These are phyloP conservation scores for Bolborhynchus lineola DNA, from an alignment of 2,113 vertebrate genomes.

Conservation along the genomic window DNA sequence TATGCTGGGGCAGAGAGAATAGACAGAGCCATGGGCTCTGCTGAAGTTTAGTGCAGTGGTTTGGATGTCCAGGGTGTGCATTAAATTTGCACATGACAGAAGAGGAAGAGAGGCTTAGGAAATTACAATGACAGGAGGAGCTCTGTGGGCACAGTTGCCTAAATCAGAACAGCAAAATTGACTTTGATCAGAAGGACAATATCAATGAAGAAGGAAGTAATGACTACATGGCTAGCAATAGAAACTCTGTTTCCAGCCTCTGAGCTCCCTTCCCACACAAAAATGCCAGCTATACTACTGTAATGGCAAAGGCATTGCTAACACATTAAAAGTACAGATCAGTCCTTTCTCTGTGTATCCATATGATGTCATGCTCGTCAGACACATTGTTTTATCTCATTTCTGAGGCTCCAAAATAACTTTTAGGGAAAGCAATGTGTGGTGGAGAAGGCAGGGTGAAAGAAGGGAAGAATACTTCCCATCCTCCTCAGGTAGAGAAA, in stretches of 20 bases:
- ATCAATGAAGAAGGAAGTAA: not conserved
- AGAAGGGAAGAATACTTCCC: not conserved
- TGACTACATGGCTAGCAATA: not conserved
- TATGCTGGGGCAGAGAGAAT: not conserved
- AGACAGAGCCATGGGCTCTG: not conserved
- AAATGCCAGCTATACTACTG: not conserved
- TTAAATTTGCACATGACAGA: not conserved
- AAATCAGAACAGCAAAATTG: not conserved
- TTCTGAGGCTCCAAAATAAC: not conserved
- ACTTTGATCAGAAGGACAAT: not conserved
- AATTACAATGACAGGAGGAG: not conserved
- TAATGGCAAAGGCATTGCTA: not conserved
- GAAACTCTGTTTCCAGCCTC: not conserved
- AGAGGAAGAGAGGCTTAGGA: not conserved
- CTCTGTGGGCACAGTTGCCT: not conserved
- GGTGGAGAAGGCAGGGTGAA: fast-evolving
- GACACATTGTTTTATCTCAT: not conserved
- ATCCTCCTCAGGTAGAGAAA: not conserved
- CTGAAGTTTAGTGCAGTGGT: not conserved
- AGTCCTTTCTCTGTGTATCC: not conserved
- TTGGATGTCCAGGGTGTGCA: fast-evolving
- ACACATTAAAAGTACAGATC: not conserved
- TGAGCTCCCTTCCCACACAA: not conserved
- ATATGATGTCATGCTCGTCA: not conserved
- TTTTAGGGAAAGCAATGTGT: not conserved